A percentile compares a stretch with the other conserved stretches of the same genome.
Conservation (phyloP, 2,113 vertebrate genomes). For the Cheilinus undulatus region DNA sequence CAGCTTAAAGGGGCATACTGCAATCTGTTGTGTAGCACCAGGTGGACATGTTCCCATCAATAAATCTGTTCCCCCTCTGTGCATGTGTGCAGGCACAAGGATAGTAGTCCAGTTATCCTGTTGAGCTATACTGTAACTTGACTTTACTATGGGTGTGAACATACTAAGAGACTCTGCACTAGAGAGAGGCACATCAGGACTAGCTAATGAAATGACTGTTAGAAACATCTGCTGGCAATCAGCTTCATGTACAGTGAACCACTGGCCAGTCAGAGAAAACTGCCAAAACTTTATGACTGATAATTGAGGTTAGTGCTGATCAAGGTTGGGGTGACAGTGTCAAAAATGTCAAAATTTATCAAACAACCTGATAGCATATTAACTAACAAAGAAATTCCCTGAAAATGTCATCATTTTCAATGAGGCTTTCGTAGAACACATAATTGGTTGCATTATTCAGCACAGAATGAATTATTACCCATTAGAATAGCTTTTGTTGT, state of each 20-base stretch:
- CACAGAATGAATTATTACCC: background rate
- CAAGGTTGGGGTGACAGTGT: background rate
- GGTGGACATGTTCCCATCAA: too few relatives aligned
- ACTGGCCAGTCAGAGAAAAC: constrained; percentile 14
- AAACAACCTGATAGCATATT: background rate
- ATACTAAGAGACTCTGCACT: constrained; percentile 24
- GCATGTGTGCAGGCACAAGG: too few relatives aligned
- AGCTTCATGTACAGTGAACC: background rate
- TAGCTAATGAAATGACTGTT: constrained; percentile 11
- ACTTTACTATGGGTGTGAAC: too few relatives aligned
- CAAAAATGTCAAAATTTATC: background rate
- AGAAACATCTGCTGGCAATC: background rate
- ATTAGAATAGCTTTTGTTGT: constrained; percentile 44
- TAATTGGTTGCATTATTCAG: constrained; percentile 47
- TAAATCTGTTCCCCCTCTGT: too few relatives aligned
- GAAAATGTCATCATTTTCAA: constrained; percentile 21
- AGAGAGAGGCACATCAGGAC: constrained; percentile 31
- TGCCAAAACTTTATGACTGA: too few relatives aligned
- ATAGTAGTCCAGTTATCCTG: too few relatives aligned
- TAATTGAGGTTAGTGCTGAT: background rate
- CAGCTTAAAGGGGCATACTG: too few relatives aligned
- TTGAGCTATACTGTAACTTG: too few relatives aligned
- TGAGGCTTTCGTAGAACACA: constrained; percentile 21
- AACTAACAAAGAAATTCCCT: constrained; percentile 13
- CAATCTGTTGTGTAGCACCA: too few relatives aligned